Base-by-base conservation (phyloP, 2,888 invertebrate species). In the Morpho helenor region DNA sequence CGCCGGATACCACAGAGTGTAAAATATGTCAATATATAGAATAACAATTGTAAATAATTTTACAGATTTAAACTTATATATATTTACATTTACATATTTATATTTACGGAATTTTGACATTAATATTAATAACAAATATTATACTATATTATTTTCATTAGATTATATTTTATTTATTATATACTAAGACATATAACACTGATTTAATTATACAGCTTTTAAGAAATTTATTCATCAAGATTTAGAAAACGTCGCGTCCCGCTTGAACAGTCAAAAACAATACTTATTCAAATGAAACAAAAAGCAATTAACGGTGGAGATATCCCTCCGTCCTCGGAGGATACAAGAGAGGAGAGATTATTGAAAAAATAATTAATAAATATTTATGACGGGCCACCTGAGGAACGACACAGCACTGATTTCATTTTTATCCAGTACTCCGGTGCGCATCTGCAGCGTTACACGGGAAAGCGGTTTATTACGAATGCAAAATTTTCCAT, bases 401-500 rank as follows among this genome's bases (percentile, higher is more conserved):
- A 88, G 88, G 76, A 84, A 75, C 84, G 80, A 79, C 81, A 77
- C 77, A 73, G 75, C 64, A 64, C 66, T 76, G 78, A 81, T 82
- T 80, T 75, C 76, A 75, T 83, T 87, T 88, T 87, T 87, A 87
- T 85, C 83, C 85, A 83, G 77, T 82, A 64, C 79, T 77, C 72
- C 73, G 76, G 80, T 80, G 79, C 87, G 80, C 87, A 88, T 87
- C 88, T 87, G 89, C 83, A 82, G 78, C 78, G 71, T 76, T 76
- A 84, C 80, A 77, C 76, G 82, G 81, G 87, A 92, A 92, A 92
- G 92, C 92, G 92, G 92, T 94, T 95, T 93, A 95, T 95, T 94
- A 94, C 93, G 92, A 92, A 95, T 95, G 95, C 94, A 94, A 95
- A 95, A 95, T 94, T 93, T 93, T 93, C 94, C 94, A 95, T 95